Base-by-base conservation (phyloP, 2,888 invertebrate genomes). In the Epirrhoe alternata region DNA sequence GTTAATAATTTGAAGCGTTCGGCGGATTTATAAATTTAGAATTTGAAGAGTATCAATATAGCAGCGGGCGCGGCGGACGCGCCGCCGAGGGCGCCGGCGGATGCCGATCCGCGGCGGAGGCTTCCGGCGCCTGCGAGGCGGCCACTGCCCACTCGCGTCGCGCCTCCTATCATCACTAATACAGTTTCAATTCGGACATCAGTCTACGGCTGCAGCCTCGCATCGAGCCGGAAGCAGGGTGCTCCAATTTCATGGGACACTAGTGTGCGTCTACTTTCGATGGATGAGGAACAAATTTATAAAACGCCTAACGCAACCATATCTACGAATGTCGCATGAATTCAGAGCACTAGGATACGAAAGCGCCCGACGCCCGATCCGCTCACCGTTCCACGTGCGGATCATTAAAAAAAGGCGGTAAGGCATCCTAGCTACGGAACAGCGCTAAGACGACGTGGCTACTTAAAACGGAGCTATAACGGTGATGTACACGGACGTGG, bases 1-100 rank as follows among this genome's bases (percentile, higher is more conserved):
- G 64, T 61, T 89, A 86, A 86, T 86, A 85, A 86, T 83, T 87
- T 86, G 79, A 91, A 92, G 92, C 92, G 86, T 86, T 88, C 83
- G 86, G 86, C 83, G 84, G 84, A 86, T 78, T 75, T 79, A 79
- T 76, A 81, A 85, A 85, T 89, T 86, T 90, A 88, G 87, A 86
- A 89, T 86, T 86, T 78, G 83, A 86, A 86, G 86, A 85, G 79
- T 85, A 86, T 80, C 66, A 71, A 61, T 57, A 54, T 79, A 73
- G 78, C 74, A 73, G 78, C 76, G 81, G 79, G 75, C 80, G 76
- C 74, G 71, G 76, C 71, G 73, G 72, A 12, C 38, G 38, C 38
- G 38, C 38, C 38, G 24, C 4, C 64, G 66, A 64, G 73, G 70
- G 68, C 24, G 70, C 54, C 52, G 58, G 64, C 68, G 77, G 70